A percentile compares a stretch with the other conserved stretches of the same genome.
These are phyloP conservation scores for Triplophysa siluroides DNA, from an alignment of 2,113 vertebrate genomes.

Conservation along the genomic window DNA sequence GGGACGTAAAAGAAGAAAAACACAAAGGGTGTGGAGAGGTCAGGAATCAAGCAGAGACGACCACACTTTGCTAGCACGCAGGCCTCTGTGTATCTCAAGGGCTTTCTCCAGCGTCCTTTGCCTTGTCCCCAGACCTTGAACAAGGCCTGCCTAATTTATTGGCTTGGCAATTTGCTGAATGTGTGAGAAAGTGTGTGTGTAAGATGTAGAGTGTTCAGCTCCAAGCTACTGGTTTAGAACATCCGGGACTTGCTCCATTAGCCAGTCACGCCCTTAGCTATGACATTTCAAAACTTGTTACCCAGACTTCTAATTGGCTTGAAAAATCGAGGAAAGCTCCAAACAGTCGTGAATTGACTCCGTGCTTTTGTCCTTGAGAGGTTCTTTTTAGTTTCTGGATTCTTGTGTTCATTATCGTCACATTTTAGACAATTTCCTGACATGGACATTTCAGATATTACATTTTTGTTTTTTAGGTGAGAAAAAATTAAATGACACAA, in stretches of 20 bases:
- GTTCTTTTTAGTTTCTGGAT: neutral
- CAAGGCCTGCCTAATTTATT: constrained; percentile 67
- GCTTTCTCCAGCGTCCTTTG: constrained; percentile 55
- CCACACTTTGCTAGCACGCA: constrained; percentile 26
- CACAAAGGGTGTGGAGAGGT: constrained; percentile 56
- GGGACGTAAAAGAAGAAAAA: constrained; percentile 24
- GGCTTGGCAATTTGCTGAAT: constrained; percentile 68
- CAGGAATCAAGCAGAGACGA: constrained; percentile 60
- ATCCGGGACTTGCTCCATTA: constrained; percentile 71
- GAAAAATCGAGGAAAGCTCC: constrained; percentile 64
- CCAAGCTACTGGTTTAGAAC: constrained; percentile 64
- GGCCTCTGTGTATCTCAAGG: constrained; percentile 58
- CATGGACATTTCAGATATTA: neutral
- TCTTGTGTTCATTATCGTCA: neutral
- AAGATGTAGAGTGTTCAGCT: constrained; percentile 49
- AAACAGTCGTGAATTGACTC: constrained; percentile 49
- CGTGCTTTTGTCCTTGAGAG: constrained; percentile 24
- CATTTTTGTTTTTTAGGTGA: neutral
- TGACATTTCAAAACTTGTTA: constrained; percentile 75
- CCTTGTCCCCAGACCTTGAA: constrained; percentile 68
- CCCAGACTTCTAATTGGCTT: constrained; percentile 67
- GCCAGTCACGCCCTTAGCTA: constrained; percentile 67
- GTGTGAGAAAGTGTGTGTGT: constrained; percentile 27
- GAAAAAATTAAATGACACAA: too few species aligned
- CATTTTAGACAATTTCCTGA: neutral